Evolutionary conservation across 2,797 vertebrate species (phyloP).

Genomic region (Tachyglossus aculeatus): DNA sequence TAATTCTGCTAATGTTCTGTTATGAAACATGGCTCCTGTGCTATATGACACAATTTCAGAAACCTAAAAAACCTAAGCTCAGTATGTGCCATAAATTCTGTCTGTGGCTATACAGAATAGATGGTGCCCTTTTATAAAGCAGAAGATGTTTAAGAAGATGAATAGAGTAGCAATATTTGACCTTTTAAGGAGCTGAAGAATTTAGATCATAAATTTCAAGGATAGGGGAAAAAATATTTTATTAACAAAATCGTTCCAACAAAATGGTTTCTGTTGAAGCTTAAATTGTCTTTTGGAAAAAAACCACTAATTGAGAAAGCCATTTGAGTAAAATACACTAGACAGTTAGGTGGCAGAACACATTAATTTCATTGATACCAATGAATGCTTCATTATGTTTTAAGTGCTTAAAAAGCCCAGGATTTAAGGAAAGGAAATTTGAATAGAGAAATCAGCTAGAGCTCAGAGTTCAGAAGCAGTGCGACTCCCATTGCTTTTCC

Average conservation of each 20-base stretch:
- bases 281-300: neutral
- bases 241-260: slow-evolving; percentile 25
- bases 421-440: too few species aligned
- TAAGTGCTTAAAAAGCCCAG: neutral
- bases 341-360: neutral
- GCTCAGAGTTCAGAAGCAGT: too few species aligned
- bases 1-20: slow-evolving; percentile 9
- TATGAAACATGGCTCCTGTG: slow-evolving; percentile 20
- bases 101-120: slow-evolving; percentile 26
- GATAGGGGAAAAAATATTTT: slow-evolving; percentile 3
- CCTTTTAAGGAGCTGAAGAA: slow-evolving; percentile 52
- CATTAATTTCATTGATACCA: neutral
- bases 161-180: slow-evolving; percentile 34
- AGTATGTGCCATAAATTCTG: slow-evolving; percentile 26
- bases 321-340: slow-evolving; percentile 6
- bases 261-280: slow-evolving; percentile 13
- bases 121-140: slow-evolving; percentile 45
- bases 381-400: neutral
- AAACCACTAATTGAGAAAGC: slow-evolving; percentile 10
- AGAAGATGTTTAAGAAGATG: slow-evolving; percentile 45
- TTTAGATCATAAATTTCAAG: slow-evolving; percentile 37
- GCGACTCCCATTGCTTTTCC: too few species aligned
- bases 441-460: too few species aligned
- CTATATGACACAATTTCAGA: neutral
- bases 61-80: slow-evolving; percentile 13